A percentile compares a stretch with the other conserved stretches of the same genome.
Evolutionary conservation across 2,888 invertebrate species (phyloP).

Genomic region (Idaea straminata): DNA sequence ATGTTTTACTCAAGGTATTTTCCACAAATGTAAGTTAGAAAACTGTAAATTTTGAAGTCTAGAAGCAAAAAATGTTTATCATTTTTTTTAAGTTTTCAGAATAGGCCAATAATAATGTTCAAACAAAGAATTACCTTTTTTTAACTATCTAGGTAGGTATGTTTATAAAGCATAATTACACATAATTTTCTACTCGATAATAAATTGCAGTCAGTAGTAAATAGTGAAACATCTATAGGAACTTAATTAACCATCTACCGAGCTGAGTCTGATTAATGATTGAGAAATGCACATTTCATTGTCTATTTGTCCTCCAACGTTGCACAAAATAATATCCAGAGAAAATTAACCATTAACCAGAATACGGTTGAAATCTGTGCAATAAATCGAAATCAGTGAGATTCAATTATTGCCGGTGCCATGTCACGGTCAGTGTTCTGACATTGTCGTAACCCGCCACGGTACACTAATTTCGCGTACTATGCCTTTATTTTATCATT

Average conservation of each 20-base stretch:
- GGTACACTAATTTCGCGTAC: slow-evolving; percentile 37
- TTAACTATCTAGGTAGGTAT: slow-evolving; percentile 28
- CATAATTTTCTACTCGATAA: slow-evolving; percentile 23
- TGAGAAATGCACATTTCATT: slow-evolving; percentile 1
- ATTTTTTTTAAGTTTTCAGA: too few relatives aligned
- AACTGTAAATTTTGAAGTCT: not conserved
- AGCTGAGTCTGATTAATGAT: not conserved
- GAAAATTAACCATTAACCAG: slow-evolving; percentile 30
- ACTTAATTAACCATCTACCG: not conserved
- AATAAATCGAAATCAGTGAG: slow-evolving; percentile 46
- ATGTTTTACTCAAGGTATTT: too few relatives aligned
- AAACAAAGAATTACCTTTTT: slow-evolving; percentile 41
- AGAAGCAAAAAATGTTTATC: not conserved
- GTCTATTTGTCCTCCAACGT: slow-evolving; percentile 5
- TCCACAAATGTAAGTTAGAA: not conserved
- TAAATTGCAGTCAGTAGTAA: not conserved
- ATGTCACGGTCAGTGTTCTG: slow-evolving; percentile 46
- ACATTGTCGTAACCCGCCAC: slow-evolving; percentile 46
- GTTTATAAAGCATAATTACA: slow-evolving; percentile 36
- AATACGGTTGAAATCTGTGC: slow-evolving; percentile 40
- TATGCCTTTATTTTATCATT: slow-evolving; percentile 9
- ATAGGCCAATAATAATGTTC: slow-evolving; percentile 7
- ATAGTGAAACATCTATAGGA: not conserved
- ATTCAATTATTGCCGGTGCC: slow-evolving; percentile 39
- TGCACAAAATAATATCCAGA: slow-evolving; percentile 22